Percentiles rank a stretch among this genome's conserved stretches.
phyloP scores from a whole-genome alignment of 1,140 invertebrate genomes.

The Hypothenemus hampei region DNA sequence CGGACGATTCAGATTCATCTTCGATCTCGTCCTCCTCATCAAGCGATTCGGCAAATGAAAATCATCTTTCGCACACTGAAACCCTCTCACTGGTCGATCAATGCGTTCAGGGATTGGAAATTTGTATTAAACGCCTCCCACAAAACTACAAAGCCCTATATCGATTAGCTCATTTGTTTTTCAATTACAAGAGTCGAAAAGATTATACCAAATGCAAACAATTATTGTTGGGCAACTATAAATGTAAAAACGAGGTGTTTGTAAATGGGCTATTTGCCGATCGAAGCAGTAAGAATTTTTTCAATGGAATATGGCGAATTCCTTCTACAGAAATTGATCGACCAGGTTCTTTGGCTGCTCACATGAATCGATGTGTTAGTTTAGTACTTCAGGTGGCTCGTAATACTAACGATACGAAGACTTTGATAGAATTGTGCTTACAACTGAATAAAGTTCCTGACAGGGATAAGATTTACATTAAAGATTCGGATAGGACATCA shows the following conservation, averaged over 20 bases:
- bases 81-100: constrained; percentile 38
- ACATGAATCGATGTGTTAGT: constrained; percentile 80
- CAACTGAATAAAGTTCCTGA: constrained; percentile 77
- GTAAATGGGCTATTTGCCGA: constrained; percentile 81
- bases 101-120: constrained; percentile 58
- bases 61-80: constrained; percentile 38
- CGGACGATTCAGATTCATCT: constrained; percentile 36
- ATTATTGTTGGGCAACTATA: constrained; percentile 64
- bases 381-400: constrained; percentile 77
- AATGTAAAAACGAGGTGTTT: constrained; percentile 56
- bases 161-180: constrained; percentile 78
- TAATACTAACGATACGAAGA: constrained; percentile 72
- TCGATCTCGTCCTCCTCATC: constrained; percentile 38
- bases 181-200: constrained; percentile 63
- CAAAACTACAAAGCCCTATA: constrained; percentile 93
- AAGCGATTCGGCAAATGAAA: constrained; percentile 33
- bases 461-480: constrained; percentile 76
- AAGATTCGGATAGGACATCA: constrained; percentile 73
- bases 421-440: constrained; percentile 73
- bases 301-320: constrained; percentile 91
- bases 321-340: constrained; percentile 85
- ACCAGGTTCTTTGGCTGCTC: constrained; percentile 83
- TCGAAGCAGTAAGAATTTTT: constrained; percentile 80
- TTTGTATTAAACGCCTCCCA: constrained; percentile 78
- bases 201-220: constrained; percentile 65